A percentile compares a stretch with the other conserved stretches of the same genome.
These are phyloP conservation scores for Eulacestoma nigropectus DNA, from an alignment of 2,113 vertebrate genomes.

Conservation along the genomic window DNA sequence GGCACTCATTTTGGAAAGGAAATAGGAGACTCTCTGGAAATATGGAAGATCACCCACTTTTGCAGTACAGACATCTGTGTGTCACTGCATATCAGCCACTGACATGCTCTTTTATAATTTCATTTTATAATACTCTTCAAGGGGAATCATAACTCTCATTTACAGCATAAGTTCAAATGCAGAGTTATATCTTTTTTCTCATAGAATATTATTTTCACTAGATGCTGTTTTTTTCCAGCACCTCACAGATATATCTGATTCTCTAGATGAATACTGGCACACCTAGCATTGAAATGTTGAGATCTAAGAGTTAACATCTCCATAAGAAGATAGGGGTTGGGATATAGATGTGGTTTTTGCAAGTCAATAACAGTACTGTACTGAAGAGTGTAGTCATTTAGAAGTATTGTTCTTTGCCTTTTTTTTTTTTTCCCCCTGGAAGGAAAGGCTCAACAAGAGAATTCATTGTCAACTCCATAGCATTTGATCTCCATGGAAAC, in stretches of 20 bases:
- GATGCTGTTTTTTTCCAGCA: background rate
- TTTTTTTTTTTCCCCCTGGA: background rate
- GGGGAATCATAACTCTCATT: background rate
- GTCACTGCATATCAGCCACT: background rate
- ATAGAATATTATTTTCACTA: background rate
- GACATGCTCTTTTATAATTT: background rate
- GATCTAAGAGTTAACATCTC: background rate
- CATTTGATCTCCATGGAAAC: conserved; percentile 62
- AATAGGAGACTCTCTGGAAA: background rate
- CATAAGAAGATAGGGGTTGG: background rate
- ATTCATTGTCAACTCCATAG: background rate
- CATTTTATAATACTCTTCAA: background rate
- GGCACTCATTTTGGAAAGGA: background rate
- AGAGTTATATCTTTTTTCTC: background rate
- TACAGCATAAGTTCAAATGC: background rate
- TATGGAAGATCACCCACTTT: background rate
- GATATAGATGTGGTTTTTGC: background rate
- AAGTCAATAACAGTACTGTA: background rate
- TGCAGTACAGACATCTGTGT: background rate
- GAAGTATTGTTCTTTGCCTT: background rate
- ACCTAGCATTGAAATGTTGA: background rate
- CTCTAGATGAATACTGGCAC: background rate
- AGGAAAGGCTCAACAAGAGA: background rate
- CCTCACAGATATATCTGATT: background rate
- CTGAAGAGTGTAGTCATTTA: background rate